Evolutionary conservation across 2,888 invertebrate genomes (phyloP).

Genomic region (Congeria kusceri): DNA sequence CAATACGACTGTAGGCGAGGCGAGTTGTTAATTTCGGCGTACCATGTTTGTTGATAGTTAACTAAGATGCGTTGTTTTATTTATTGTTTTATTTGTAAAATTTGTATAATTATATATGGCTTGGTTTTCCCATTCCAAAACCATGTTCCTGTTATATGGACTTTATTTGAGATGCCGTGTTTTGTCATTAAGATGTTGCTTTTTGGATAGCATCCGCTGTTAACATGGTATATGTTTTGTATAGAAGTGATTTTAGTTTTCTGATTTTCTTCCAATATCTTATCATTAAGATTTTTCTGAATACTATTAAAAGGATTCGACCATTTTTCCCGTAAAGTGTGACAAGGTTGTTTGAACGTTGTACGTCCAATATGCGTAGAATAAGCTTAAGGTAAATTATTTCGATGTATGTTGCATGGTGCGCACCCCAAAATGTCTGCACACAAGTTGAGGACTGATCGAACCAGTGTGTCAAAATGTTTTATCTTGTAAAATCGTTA

Average conservation of each 20-base stretch:
- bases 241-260: background rate
- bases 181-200: too few relatives aligned
- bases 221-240: background rate
- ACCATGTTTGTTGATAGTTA: slow-evolving; percentile 4
- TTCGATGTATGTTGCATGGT: slow-evolving; percentile 3
- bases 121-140: too few relatives aligned
- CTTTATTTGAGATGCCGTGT: too few relatives aligned
- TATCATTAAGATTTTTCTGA: background rate
- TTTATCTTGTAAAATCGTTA: slow-evolving; percentile 10
- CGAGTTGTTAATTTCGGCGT: slow-evolving; percentile 5
- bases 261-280: too few relatives aligned
- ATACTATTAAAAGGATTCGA: background rate
- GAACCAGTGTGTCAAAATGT: slow-evolving; percentile 10
- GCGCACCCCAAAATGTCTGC: slow-evolving; percentile 13
- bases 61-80: slow-evolving; percentile 8
- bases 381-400: background rate
- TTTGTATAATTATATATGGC: too few relatives aligned
- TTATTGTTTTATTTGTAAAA: too few relatives aligned
- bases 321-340: slow-evolving; percentile 4
- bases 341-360: background rate
- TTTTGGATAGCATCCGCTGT: too few relatives aligned
- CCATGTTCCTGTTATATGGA: too few relatives aligned
- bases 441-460: slow-evolving; percentile 6
- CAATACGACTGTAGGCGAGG: background rate
- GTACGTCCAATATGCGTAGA: background rate